Conservation (phyloP, 2,113 vertebrate genomes). For the Heterotis niloticus region DNA sequence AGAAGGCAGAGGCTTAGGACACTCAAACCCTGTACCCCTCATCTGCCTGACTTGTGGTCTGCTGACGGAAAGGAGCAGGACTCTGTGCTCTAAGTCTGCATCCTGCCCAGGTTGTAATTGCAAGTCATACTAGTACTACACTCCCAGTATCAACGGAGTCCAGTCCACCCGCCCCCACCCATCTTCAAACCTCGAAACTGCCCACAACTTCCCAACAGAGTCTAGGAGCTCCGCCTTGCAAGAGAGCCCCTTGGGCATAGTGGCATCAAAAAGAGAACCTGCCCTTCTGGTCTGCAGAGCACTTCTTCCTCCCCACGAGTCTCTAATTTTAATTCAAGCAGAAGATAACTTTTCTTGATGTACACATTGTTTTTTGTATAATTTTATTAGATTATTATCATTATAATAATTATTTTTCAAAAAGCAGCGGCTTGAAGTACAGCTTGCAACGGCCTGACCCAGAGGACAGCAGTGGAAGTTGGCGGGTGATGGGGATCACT, state of each 20-base stretch:
- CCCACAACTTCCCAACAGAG: not conserved
- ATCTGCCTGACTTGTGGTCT: not conserved
- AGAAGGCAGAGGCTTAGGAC: not conserved
- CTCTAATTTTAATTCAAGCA: conserved; percentile 13
- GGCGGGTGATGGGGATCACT: conserved; percentile 21
- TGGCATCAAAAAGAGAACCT: not conserved
- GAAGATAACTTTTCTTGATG: not conserved
- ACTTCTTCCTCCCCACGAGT: not conserved
- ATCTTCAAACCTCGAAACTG: not conserved
- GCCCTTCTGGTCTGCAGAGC: not conserved
- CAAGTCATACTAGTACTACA: not conserved
- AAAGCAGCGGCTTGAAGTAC: conserved; percentile 1
- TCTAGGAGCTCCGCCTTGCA: not conserved
- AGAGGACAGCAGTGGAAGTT: not conserved
- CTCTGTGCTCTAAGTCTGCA: not conserved
- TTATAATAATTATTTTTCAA: not conserved
- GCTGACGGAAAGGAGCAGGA: not conserved
- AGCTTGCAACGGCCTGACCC: not conserved
- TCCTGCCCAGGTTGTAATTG: not conserved
- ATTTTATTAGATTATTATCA: not conserved
- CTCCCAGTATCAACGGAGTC: not conserved
- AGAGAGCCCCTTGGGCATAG: not conserved
- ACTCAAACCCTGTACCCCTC: not conserved
- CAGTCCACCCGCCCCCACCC: not conserved
- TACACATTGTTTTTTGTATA: not conserved